phyloP scores from a whole-genome alignment of 2,113 vertebrate species.

The Tychaedon coryphoeus region DNA sequence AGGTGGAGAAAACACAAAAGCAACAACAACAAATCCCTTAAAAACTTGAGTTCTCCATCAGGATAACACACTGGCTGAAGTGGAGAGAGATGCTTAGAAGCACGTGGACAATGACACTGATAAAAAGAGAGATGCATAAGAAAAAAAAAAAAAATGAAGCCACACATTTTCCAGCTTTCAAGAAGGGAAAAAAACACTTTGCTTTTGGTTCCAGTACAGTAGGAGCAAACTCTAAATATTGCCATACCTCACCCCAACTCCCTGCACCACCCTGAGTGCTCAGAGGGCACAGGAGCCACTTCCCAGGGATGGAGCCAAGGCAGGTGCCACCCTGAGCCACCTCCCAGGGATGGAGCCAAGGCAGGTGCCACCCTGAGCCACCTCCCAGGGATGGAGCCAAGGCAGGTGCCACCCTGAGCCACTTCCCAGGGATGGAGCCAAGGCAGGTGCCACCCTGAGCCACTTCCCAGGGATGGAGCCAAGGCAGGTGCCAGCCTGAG shows the following conservation, averaged over 20 bases:
- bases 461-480: background rate
- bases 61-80: background rate
- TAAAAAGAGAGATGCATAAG: background rate
- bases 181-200: fast-evolving
- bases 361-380: background rate
- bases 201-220: fast-evolving
- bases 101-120: background rate
- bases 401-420: background rate
- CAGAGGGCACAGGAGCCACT: background rate
- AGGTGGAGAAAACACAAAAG: background rate
- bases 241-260: background rate
- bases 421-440: background rate
- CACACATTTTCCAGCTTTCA: background rate
- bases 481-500: background rate
- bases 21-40: background rate
- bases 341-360: background rate
- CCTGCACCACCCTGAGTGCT: background rate
- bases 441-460: background rate
- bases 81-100: background rate
- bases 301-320: background rate
- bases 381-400: background rate
- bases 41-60: background rate
- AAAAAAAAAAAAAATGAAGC: background rate
- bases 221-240: background rate
- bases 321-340: background rate